Conservation (phyloP, 2,113 vertebrate species). For the Zosterops lateralis region DNA sequence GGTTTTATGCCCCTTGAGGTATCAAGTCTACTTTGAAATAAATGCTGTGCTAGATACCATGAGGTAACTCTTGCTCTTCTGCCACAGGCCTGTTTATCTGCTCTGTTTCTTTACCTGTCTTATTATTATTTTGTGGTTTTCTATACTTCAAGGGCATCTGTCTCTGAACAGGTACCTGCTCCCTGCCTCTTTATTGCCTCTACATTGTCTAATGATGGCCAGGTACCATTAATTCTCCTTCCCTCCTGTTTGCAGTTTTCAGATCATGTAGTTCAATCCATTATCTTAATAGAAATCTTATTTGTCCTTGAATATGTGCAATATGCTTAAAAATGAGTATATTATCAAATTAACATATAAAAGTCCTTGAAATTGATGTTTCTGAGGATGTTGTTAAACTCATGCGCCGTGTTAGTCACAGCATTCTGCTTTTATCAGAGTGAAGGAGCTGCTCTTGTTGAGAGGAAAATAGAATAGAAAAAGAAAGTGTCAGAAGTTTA, state of each 20-base stretch:
- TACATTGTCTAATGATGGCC: neutral
- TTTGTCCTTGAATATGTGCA: neutral
- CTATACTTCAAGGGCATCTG: neutral
- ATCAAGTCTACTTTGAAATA: neutral
- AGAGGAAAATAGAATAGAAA: neutral
- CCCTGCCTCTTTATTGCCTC: neutral
- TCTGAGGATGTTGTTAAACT: neutral
- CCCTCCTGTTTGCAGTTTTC: conserved; percentile 2
- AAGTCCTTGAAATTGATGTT: neutral
- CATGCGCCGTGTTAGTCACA: neutral
- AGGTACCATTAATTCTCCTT: neutral
- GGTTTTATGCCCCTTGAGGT: neutral
- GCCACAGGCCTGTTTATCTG: neutral
- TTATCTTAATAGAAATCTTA: neutral
- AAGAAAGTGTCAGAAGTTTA: neutral
- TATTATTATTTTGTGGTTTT: neutral
- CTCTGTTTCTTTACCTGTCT: neutral
- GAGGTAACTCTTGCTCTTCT: neutral
- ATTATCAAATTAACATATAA: conserved; percentile 6
- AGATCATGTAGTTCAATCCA: neutral
- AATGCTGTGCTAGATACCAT: neutral
- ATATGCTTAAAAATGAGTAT: neutral
- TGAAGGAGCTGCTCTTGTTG: neutral
- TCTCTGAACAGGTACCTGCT: neutral
- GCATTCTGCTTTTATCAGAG: neutral